Evolutionary conservation across 2,113 vertebrate species (phyloP).

Genomic region (Podiceps cristatus): DNA sequence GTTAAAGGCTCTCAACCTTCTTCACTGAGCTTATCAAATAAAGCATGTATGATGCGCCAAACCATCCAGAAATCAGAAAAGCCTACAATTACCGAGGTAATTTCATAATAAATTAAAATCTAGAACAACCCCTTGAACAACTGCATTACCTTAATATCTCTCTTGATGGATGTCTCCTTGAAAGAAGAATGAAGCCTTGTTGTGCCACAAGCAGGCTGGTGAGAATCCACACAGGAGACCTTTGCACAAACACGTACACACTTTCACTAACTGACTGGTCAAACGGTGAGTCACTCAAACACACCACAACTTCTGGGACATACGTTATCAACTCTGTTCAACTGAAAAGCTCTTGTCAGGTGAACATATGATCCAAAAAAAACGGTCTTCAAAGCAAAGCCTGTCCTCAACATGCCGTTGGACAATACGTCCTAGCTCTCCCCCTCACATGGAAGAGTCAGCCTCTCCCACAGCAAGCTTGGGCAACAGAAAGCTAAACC

Average conservation of each 20-base stretch:
- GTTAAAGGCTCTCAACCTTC: neutral
- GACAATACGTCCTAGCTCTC: neutral
- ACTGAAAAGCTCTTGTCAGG: neutral
- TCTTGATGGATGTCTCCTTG: neutral
- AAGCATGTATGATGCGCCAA: fast-evolving
- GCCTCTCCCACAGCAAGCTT: neutral
- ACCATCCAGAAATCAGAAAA: neutral
- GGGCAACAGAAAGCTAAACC: neutral
- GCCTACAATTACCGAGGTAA: neutral
- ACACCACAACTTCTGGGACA: neutral
- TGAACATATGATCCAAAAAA: neutral
- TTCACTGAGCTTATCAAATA: neutral
- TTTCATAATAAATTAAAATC: neutral
- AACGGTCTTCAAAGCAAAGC: fast-evolving
- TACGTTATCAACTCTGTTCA: fast-evolving
- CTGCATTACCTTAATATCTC: neutral
- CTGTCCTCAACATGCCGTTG: neutral
- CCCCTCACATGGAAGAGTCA: neutral
- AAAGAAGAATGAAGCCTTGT: neutral
- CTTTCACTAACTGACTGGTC: neutral
- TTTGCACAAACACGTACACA: fast-evolving
- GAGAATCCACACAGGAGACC: neutral
- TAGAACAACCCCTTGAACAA: neutral
- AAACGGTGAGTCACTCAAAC: fast-evolving
- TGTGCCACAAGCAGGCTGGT: neutral